phyloP scores from a whole-genome alignment of 2,888 invertebrate species.

The Dasypolia templi region DNA sequence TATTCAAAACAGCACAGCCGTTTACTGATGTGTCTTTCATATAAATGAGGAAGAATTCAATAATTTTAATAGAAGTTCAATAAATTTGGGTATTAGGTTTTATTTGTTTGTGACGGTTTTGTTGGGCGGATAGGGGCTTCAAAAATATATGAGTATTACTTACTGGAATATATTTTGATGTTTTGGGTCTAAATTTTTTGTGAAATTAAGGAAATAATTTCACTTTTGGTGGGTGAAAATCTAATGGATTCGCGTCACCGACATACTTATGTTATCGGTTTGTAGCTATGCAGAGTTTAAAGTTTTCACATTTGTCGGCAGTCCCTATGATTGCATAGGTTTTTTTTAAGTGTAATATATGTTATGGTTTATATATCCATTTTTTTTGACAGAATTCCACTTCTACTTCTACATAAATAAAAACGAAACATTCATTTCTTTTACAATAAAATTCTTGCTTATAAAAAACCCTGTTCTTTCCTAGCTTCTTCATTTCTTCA shows the following conservation, averaged over 20 bases:
- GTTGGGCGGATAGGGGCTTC: not conserved
- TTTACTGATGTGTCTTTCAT: conserved; percentile 77
- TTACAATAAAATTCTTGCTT: conserved; percentile 18
- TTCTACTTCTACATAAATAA: not conserved
- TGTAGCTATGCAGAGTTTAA: no score
- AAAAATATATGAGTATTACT: not conserved
- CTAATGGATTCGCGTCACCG: no score
- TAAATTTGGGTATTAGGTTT: conserved; percentile 48
- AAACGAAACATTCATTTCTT: not conserved
- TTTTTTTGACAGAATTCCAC: not conserved
- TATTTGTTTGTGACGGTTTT: conserved; percentile 35
- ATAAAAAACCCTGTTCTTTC: conserved; percentile 45
- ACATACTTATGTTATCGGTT: no score
- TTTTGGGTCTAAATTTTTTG: no score
- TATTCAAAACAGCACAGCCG: conserved; percentile 85
- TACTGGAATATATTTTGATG: not conserved
- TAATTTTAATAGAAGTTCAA: conserved; percentile 10
- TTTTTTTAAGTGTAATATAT: no score
- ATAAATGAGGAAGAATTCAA: conserved; percentile 76
- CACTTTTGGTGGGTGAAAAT: no score
- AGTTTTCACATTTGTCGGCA: no score
- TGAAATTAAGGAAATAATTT: no score
- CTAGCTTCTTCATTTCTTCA: conserved; percentile 60
- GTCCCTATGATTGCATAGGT: no score
- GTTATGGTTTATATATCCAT: no score